phyloP scores from a whole-genome alignment of 2,888 invertebrate species.

The Yponomeuta sedellus region DNA sequence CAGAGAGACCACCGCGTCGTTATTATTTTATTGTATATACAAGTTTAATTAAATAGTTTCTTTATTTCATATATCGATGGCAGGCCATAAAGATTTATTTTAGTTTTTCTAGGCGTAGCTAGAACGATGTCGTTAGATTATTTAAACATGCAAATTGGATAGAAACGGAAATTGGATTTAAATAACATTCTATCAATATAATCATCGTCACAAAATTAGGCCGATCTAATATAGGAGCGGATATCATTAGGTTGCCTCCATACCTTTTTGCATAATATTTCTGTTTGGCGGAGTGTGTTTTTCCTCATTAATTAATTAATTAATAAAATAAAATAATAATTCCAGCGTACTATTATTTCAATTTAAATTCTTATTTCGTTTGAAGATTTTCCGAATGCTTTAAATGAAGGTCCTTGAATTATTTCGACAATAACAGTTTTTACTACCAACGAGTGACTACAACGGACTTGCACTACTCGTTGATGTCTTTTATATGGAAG shows the following conservation, averaged over 20 bases:
- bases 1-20: conserved; percentile 35
- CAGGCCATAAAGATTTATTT: neutral
- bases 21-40: conserved; percentile 36
- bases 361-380: neutral
- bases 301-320: conserved; percentile 8
- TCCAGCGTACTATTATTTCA: too few relatives aligned
- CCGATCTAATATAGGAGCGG: neutral
- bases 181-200: conserved; percentile 2
- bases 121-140: neutral
- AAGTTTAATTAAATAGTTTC: conserved; percentile 43
- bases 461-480: conserved; percentile 27
- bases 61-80: neutral
- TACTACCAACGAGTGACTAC: neutral
- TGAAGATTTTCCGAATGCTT: too few relatives aligned
- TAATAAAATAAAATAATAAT: neutral
- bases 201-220: neutral
- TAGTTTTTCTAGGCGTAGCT: neutral
- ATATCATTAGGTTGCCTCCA: neutral
- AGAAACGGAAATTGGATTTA: conserved; percentile 3
- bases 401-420: too few relatives aligned
- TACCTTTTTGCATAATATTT: conserved; percentile 4
- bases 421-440: neutral
- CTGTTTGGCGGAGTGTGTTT: neutral
- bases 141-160: conserved; percentile 1
- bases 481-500: conserved; percentile 47